Conservation (phyloP, 2,113 vertebrate species). For the Corythaixoides concolor region DNA sequence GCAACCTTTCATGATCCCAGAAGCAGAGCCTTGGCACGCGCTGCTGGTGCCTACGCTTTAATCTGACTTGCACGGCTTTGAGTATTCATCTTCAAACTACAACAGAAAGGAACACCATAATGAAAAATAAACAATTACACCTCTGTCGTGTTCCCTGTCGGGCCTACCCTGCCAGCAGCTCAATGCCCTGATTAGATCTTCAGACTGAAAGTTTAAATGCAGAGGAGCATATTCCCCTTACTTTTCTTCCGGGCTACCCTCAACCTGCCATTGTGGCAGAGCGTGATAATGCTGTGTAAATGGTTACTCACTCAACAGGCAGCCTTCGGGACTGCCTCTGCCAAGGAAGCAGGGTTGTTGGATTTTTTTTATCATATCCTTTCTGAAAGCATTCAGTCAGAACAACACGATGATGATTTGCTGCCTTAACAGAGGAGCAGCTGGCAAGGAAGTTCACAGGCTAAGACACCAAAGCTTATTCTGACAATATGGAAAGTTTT, state of each 20-base stretch:
- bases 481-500: not conserved
- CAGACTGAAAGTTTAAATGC: not conserved
- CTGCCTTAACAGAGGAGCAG: not conserved
- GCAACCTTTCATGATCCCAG: not conserved
- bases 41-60: not conserved
- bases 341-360: not conserved
- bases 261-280: not conserved
- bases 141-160: not conserved
- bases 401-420: not conserved
- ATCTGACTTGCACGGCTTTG: not conserved
- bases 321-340: not conserved
- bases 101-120: not conserved
- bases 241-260: not conserved
- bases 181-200: not conserved
- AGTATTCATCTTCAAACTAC: not conserved
- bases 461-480: not conserved
- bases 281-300: not conserved
- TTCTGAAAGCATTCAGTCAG: not conserved
- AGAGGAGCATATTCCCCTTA: not conserved
- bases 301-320: not conserved
- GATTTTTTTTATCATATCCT: not conserved
- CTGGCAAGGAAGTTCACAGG: fast-evolving
- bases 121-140: not conserved
- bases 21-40: not conserved
- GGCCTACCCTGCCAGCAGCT: not conserved